phyloP scores from a whole-genome alignment of 2,113 vertebrate species.

The Onychostoma macrolepis region DNA sequence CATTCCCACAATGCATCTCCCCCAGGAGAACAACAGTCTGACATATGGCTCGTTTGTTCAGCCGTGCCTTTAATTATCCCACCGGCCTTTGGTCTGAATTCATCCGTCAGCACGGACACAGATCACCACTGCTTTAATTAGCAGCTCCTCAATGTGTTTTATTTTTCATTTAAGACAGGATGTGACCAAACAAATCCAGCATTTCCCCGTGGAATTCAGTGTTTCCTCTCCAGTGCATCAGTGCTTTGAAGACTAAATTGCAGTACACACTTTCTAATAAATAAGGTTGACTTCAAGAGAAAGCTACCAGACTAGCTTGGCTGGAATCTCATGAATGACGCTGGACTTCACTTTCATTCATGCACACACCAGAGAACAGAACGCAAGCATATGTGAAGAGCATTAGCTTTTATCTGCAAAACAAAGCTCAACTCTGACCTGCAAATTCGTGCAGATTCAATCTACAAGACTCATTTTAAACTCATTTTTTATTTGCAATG shows the following conservation, averaged over 20 bases:
- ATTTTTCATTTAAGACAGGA: background rate
- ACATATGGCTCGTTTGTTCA: slow-evolving; percentile 27
- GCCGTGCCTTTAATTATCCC: slow-evolving; percentile 9
- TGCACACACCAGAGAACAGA: background rate
- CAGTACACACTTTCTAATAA: background rate
- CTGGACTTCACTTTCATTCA: background rate
- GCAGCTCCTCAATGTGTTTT: background rate
- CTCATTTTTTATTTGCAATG: background rate
- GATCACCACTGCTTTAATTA: slow-evolving; percentile 37
- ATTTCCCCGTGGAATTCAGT: slow-evolving; percentile 9
- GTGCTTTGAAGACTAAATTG: slow-evolving; percentile 41
- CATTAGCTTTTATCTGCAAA: background rate
- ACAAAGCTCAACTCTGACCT: background rate
- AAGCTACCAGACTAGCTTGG: background rate
- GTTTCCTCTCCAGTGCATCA: slow-evolving; percentile 10
- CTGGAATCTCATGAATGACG: background rate
- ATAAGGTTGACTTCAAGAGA: background rate
- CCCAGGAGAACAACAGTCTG: background rate
- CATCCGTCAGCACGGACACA: background rate
- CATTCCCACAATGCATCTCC: slow-evolving; percentile 4
- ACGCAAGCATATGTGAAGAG: background rate
- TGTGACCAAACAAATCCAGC: slow-evolving; percentile 48
- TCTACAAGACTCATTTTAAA: background rate
- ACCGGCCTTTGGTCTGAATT: slow-evolving; percentile 27
- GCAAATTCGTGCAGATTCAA: background rate